A percentile compares a stretch with the other conserved stretches of the same genome.
These are phyloP conservation scores for Hermatobates lingyangjiaoensis DNA, from an alignment of 1,140 invertebrate genomes.

Conservation along the genomic window DNA sequence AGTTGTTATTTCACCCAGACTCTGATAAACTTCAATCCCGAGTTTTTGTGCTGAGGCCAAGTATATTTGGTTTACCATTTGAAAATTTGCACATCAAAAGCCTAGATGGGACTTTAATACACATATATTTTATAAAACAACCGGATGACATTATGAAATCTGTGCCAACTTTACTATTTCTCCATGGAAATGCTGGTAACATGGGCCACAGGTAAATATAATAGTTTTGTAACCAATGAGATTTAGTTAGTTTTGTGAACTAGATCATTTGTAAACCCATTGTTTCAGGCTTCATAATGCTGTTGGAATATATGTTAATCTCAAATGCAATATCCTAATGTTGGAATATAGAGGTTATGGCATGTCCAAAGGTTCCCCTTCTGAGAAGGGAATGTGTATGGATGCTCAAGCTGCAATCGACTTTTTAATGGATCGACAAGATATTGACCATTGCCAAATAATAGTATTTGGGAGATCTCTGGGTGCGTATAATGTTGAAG, in stretches of 20 bases:
- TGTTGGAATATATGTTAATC: conserved; percentile 53
- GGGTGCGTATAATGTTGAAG: too few relatives aligned
- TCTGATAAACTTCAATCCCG: conserved; percentile 60
- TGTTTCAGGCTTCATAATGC: conserved; percentile 46
- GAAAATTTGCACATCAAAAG: conserved; percentile 63
- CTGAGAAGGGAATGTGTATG: conserved; percentile 67
- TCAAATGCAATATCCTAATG: conserved; percentile 71
- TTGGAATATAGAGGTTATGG: conserved; percentile 90
- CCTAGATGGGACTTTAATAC: conserved; percentile 59
- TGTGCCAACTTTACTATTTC: conserved; percentile 62
- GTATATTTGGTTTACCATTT: conserved; percentile 61
- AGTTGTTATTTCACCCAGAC: conserved; percentile 73
- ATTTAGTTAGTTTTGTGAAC: background rate
- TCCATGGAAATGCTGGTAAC: conserved; percentile 93
- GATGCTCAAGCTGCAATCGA: conserved; percentile 76
- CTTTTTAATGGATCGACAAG: conserved; percentile 55
- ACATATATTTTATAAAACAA: conserved; percentile 74
- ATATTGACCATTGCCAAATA: conserved; percentile 68
- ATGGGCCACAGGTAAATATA: conserved; percentile 69
- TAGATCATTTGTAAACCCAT: conserved; percentile 9
- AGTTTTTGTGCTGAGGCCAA: conserved; percentile 66
- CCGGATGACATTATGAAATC: conserved; percentile 36
- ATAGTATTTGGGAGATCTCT: conserved; percentile 85
- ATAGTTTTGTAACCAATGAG: background rate
- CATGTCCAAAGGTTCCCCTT: conserved; percentile 69